A percentile compares a stretch with the other conserved stretches of the same genome.
Evolutionary conservation across 1,140 invertebrate species (phyloP).

Genomic region (Lucilia sericata): DNA sequence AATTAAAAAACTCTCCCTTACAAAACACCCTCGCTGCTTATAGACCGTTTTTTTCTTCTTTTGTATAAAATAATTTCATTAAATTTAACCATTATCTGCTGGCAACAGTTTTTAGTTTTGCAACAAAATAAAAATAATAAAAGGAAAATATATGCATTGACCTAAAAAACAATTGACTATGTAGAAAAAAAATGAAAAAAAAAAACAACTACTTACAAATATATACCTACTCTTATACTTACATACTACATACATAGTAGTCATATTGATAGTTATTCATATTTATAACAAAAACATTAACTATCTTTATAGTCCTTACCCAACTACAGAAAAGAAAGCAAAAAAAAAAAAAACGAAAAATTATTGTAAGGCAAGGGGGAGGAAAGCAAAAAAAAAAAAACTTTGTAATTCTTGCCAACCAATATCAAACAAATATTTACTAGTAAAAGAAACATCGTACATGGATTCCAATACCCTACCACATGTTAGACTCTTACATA

Average conservation of each 20-base stretch:
- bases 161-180: slow-evolving; percentile 11
- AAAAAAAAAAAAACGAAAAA: neutral
- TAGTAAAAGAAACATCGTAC: neutral
- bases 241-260: neutral
- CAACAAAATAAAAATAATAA: neutral
- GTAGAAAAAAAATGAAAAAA: neutral
- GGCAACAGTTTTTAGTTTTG: slow-evolving; percentile 11
- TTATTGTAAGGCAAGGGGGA: too few relatives aligned
- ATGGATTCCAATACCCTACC: neutral
- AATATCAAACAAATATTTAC: neutral
- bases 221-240: neutral
- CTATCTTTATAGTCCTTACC: slow-evolving; percentile 2
- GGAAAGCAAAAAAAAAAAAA: neutral
- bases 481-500: neutral
- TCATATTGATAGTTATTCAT: slow-evolving; percentile 13
- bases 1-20: too few relatives aligned
- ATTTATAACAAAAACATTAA: slow-evolving; percentile 28
- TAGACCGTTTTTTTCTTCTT: neutral
- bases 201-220: neutral
- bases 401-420: slow-evolving; percentile 11
- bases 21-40: too few relatives aligned
- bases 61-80: slow-evolving; percentile 3
- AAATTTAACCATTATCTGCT: slow-evolving; percentile 29
- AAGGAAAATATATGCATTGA: slow-evolving; percentile 6
- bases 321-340: neutral